Conservation (phyloP, 2,113 vertebrate genomes). For the Datnioides undecimradiatus region DNA sequence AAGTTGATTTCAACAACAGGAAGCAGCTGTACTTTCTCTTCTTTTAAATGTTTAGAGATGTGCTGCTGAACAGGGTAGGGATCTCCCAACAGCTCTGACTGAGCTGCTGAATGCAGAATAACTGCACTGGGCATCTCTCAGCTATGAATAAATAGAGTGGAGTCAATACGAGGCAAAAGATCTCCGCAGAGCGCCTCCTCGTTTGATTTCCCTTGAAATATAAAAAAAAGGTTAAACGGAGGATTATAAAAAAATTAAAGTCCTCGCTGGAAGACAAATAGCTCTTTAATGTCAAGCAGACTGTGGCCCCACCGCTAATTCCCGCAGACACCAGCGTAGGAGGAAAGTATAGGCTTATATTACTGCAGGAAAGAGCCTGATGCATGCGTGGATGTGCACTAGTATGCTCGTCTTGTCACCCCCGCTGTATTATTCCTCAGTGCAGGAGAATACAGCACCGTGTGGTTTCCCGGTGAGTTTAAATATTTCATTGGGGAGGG, state of each 20-base stretch:
- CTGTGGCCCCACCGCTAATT: conserved; percentile 31
- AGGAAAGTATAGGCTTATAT: conserved; percentile 13
- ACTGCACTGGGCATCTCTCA: background rate
- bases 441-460: conserved; percentile 35
- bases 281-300: conserved; percentile 62
- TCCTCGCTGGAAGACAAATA: conserved; percentile 61
- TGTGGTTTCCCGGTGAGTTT: conserved; percentile 45
- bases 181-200: conserved; percentile 24
- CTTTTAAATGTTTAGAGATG: too few relatives aligned
- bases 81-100: background rate
- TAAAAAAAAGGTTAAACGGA: conserved; percentile 73
- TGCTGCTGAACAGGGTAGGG: conserved; percentile 25
- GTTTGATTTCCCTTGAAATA: conserved; percentile 66
- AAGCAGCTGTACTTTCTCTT: too few relatives aligned
- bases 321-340: conserved; percentile 20
- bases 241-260: conserved; percentile 57
- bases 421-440: background rate
- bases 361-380: conserved; percentile 20
- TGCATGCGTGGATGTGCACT: conserved; percentile 14
- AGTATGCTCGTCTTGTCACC: conserved; percentile 28
- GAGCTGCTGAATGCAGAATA: background rate
- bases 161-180: conserved; percentile 11
- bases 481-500: conserved; percentile 66
- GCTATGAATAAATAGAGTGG: background rate
- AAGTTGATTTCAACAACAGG: too few relatives aligned